Evolutionary conservation across 2,888 invertebrate species (phyloP), one percentile per base, ranked within the genome.

Genomic region (Epinotia demarniana): DNA sequence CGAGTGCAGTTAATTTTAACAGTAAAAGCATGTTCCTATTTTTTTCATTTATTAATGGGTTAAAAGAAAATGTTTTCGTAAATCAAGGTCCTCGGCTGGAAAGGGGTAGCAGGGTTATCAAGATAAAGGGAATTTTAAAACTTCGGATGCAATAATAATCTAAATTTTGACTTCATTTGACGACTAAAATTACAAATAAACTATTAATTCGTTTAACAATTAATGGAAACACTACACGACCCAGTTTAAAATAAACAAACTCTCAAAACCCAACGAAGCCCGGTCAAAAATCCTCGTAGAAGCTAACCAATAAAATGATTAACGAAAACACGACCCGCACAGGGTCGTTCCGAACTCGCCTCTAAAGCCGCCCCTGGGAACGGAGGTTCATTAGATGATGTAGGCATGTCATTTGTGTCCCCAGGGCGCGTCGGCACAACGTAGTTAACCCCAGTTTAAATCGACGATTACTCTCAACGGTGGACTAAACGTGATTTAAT

Each of bases 381-480:
- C 64, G 12, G 69, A 43, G 75, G 76, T 80, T 79, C 79, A 79
- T 81, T 78, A 80, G 68, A 77, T 77, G 79, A 80, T 79, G 80
- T 79, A 81, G 78, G 77, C 79, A 79, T 78, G 80, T 79, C 78
- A 78, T 78, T 78, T 68, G 55, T 76, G 57, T 80, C 82, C 81
- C 83, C 68, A 53, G 75, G 82, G 85, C 62, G 57, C 39, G 79
- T 79, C 76, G 79, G 77, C 80, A 82, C 81, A 82, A 81, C 81
- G 80, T 83, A 82, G 83, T 88, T 89, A 89, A 87, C 89, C 89
- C 80, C 84, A 84, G 84, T 87, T 89, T 89, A 86, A 90, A 89
- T 86, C 85, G 88, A 81, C 87, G 86, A 87, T 89, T 86, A 85
- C 84, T 82, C 83, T 84, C 86, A 83, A 82, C 74, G 85, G 85